Conservation (phyloP, 2,113 vertebrate genomes). For the Rutilus rutilus region DNA sequence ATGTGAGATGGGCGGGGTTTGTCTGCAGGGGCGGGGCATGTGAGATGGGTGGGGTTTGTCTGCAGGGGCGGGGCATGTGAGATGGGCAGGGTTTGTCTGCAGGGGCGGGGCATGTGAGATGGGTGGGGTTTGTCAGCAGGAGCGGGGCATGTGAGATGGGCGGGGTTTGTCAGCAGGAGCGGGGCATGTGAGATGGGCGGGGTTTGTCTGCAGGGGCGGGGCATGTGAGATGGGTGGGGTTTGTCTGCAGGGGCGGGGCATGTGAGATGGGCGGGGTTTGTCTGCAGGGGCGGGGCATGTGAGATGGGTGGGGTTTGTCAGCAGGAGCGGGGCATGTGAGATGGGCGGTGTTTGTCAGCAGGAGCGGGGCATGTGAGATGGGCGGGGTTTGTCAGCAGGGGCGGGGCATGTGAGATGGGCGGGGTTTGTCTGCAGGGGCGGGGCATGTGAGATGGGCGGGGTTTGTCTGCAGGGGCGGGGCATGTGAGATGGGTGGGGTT, state of each 20-base stretch:
- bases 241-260: too few species aligned
- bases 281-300: background rate
- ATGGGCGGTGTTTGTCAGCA: background rate
- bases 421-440: background rate
- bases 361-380: background rate
- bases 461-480: too few species aligned
- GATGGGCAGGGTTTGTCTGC: too few species aligned
- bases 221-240: background rate
- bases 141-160: background rate
- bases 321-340: too few species aligned
- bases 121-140: background rate
- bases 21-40: too few species aligned
- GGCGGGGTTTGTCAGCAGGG: background rate
- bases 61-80: background rate
- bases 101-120: background rate
- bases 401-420: background rate
- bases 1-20: too few species aligned
- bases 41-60: too few species aligned
- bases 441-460: background rate
- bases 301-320: background rate
- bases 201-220: background rate
- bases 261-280: background rate
- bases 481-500: background rate
- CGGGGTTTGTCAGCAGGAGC: too few species aligned
- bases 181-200: background rate